Conservation (phyloP, 2,888 invertebrate species). For the Amblyteles armatorius region DNA sequence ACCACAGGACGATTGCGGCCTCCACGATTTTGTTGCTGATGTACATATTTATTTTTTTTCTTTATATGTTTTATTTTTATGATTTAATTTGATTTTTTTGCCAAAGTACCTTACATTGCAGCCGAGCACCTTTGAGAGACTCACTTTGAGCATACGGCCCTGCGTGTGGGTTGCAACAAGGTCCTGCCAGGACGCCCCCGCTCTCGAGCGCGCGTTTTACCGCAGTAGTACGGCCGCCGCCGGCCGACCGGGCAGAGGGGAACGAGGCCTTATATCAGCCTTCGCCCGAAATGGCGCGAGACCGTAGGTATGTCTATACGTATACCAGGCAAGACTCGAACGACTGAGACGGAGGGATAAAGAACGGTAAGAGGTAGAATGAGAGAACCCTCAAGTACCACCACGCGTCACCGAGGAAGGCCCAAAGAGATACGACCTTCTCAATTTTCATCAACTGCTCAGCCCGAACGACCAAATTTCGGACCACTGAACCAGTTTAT, state of each 20-base stretch:
- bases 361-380: not conserved
- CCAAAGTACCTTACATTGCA: constrained; percentile 23
- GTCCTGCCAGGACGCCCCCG: constrained; percentile 81
- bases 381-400: constrained; percentile 8
- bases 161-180: constrained; percentile 81
- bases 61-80: not conserved
- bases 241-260: constrained; percentile 67
- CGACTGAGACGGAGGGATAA: constrained; percentile 7
- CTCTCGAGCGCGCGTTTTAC: constrained; percentile 57
- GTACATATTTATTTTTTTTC: not conserved
- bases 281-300: constrained; percentile 79
- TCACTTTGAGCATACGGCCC: constrained; percentile 74
- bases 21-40: constrained; percentile 37
- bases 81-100: not conserved
- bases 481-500: not conserved
- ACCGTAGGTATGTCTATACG: constrained; percentile 67
- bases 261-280: constrained; percentile 79
- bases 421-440: constrained; percentile 23
- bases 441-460: constrained; percentile 26
- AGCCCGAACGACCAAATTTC: constrained; percentile 1
- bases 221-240: constrained; percentile 60
- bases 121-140: constrained; percentile 47
- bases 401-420: constrained; percentile 12
- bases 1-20: constrained; percentile 45
- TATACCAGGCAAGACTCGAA: constrained; percentile 34